Conservation (phyloP, 1,140 invertebrate species). For the Metaphire vulgaris region DNA sequence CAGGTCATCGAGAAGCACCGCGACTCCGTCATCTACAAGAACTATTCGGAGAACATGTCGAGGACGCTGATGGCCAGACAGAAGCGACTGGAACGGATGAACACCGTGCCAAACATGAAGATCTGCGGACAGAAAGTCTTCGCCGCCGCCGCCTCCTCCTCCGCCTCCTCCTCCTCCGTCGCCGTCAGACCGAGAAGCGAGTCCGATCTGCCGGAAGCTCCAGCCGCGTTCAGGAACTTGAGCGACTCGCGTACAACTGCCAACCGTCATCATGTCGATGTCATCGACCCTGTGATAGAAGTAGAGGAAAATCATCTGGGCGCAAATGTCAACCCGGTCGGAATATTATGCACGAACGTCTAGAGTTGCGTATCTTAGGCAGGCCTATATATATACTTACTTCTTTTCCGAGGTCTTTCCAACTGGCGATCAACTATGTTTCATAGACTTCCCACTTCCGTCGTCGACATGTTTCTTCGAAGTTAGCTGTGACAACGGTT, state of each 20-base stretch:
- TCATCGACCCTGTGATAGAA: neutral
- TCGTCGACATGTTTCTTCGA: no score
- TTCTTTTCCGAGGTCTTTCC: no score
- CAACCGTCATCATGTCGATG: neutral
- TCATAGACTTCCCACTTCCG: no score
- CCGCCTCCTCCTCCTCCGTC: no score
- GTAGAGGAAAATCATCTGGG: neutral
- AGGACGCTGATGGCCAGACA: slow-evolving; percentile 43
- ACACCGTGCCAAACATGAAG: slow-evolving; percentile 39
- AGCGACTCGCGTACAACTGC: neutral
- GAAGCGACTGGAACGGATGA: slow-evolving; percentile 42
- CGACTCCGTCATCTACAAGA: slow-evolving; percentile 48
- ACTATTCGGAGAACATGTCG: slow-evolving; percentile 42
- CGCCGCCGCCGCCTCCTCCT: neutral
- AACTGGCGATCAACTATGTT: no score
- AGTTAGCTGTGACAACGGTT: no score
- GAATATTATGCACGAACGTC: neutral
- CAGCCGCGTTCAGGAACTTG: neutral
- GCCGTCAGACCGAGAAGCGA: neutral
- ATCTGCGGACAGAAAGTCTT: neutral
- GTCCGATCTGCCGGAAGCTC: neutral
- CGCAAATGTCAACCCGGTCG: neutral
- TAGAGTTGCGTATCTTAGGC: no score
- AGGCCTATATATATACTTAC: no score
- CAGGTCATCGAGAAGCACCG: slow-evolving; percentile 41